Evolutionary conservation across 2,888 invertebrate species (phyloP).

Genomic region (Theretra japonica): DNA sequence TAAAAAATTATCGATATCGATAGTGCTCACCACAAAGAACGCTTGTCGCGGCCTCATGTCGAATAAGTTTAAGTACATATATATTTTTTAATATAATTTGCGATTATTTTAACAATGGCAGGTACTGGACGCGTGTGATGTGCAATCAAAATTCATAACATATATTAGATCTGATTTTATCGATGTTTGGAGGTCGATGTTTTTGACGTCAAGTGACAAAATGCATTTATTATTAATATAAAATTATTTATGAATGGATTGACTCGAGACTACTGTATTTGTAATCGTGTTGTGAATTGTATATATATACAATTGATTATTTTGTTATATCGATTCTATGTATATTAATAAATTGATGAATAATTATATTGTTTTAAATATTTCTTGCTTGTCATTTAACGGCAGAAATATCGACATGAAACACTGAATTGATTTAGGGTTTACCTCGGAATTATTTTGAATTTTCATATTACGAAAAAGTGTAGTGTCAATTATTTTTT

Average conservation of each 20-base stretch:
- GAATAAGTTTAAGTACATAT: constrained; percentile 46
- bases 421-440: constrained; percentile 6
- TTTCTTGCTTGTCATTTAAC: not conserved
- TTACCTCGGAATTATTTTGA: not conserved
- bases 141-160: constrained; percentile 66
- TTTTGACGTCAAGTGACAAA: constrained; percentile 22
- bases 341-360: not conserved
- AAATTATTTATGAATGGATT: too few species aligned
- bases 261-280: too few species aligned
- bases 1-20: not conserved
- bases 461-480: not conserved
- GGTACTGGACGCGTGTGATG: constrained; percentile 46
- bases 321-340: not conserved
- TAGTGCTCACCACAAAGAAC: constrained; percentile 27
- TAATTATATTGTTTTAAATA: not conserved
- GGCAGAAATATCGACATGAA: not conserved
- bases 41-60: constrained; percentile 29
- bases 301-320: too few species aligned
- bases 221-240: not conserved
- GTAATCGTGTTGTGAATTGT: too few species aligned
- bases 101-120: constrained; percentile 50
- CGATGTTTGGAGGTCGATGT: constrained; percentile 30
- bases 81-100: constrained; percentile 38
- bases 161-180: constrained; percentile 53
- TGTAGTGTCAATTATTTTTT: too few species aligned